Percentiles rank a stretch among this genome's conserved stretches.
phyloP scores from a whole-genome alignment of 2,113 vertebrate species.

The Oxyruncus cristatus region DNA sequence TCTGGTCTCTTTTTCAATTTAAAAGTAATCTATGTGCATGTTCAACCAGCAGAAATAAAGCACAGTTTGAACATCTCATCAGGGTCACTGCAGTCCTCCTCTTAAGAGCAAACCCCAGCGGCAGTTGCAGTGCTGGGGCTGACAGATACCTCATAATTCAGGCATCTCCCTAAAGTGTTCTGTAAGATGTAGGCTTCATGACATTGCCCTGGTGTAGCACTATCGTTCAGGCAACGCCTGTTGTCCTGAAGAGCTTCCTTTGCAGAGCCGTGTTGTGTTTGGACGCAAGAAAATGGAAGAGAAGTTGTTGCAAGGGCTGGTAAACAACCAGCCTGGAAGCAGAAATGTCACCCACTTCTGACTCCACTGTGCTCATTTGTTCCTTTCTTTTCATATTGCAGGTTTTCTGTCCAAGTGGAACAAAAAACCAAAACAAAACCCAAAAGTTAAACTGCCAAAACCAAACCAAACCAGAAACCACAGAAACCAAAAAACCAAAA shows the following conservation, averaged over 20 bases:
- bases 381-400: neutral
- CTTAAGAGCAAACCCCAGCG: neutral
- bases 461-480: neutral
- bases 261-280: fast-evolving
- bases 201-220: neutral
- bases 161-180: neutral
- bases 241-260: neutral
- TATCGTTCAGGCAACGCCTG: neutral
- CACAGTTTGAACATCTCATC: neutral
- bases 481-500: neutral
- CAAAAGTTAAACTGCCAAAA: neutral
- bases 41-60: neutral
- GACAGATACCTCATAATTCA: neutral
- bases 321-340: neutral
- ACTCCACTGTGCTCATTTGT: neutral
- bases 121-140: neutral
- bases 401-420: neutral
- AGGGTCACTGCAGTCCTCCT: neutral
- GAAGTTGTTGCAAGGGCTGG: neutral
- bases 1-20: neutral
- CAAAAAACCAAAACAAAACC: neutral
- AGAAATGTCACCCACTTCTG: neutral
- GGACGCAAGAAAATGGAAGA: neutral
- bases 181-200: neutral
- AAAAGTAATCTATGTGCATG: neutral